A percentile compares a stretch with the other conserved stretches of the same genome.
Conservation (phyloP, 1,140 invertebrate species). For the Drosophila kanapiae region DNA sequence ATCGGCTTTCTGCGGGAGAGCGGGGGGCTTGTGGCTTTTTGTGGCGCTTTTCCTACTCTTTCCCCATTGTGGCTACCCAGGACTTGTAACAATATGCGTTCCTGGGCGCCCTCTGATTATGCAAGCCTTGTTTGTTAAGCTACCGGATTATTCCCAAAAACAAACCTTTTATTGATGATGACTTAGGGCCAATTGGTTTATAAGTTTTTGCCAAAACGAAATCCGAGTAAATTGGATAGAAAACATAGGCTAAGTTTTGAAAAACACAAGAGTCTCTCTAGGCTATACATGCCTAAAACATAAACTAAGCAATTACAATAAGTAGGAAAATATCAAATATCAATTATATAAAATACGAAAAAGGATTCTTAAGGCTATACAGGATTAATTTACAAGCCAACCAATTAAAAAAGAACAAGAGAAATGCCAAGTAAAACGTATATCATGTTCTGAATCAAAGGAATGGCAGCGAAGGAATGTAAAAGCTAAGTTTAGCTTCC, state of each 20-base stretch:
- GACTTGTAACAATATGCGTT: slow-evolving; percentile 44
- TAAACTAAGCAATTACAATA: neutral
- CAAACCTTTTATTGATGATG: slow-evolving; percentile 14
- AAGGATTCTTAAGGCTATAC: neutral
- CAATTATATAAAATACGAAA: neutral
- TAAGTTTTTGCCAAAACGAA: neutral
- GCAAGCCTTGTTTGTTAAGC: slow-evolving; percentile 21
- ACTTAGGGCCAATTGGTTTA: slow-evolving; percentile 22
- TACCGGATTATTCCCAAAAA: slow-evolving; percentile 19
- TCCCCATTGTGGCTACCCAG: slow-evolving; percentile 19
- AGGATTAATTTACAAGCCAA: neutral
- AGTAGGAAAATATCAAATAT: neutral
- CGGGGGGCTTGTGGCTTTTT: slow-evolving; percentile 56
- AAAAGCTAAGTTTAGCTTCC: neutral
- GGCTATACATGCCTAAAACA: neutral
- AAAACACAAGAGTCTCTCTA: neutral
- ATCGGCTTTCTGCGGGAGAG: slow-evolving; percentile 65
- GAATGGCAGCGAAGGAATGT: rapidly evolving
- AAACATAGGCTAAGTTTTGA: neutral
- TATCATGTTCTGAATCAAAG: too few species aligned
- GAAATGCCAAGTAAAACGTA: neutral
- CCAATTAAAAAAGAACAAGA: neutral
- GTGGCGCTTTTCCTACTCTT: slow-evolving; percentile 33
- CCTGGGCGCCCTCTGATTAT: slow-evolving; percentile 6
- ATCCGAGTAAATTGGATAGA: neutral